Percentiles rank a stretch among this genome's conserved stretches.
Conservation (phyloP, 2,113 vertebrate genomes). For the Oxygymnocypris stewartii region DNA sequence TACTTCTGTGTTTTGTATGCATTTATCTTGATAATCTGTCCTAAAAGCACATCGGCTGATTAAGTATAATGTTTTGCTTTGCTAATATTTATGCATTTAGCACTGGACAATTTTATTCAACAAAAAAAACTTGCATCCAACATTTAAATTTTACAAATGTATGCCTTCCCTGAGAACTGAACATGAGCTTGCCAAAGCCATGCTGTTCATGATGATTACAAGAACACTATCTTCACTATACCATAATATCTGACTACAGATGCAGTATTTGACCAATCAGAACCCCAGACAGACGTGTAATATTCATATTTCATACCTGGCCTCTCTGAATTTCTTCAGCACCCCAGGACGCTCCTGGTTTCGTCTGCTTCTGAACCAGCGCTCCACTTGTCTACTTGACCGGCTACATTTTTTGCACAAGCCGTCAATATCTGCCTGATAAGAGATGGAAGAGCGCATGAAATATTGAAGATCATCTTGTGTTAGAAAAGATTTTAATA, state of each 20-base stretch:
- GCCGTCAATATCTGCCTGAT: constrained; percentile 82
- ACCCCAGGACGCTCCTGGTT: constrained; percentile 83
- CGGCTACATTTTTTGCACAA: constrained; percentile 89
- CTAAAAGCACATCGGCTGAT: no score
- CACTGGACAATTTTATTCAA: no score
- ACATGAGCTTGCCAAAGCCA: not conserved
- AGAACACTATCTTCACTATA: not conserved
- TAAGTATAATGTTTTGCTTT: no score
- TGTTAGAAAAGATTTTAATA: not conserved
- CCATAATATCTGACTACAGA: not conserved
- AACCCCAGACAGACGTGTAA: not conserved
- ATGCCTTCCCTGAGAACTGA: not conserved
- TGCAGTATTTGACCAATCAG: not conserved
- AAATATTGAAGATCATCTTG: not conserved
- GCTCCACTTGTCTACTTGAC: constrained; percentile 81
- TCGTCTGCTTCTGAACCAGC: constrained; percentile 88
- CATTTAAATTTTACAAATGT: not conserved
- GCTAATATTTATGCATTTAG: not conserved
- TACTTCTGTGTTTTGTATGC: no score
- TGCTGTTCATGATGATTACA: not conserved
- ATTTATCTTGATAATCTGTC: not conserved
- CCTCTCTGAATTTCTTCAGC: constrained; percentile 90
- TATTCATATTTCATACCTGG: constrained; percentile 76
- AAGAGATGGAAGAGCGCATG: not conserved
- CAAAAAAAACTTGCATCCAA: not conserved